A percentile compares a stretch with the other conserved stretches of the same genome.
phyloP scores from a whole-genome alignment of 2,797 vertebrate genomes.

The Xyrichtys novacula region DNA sequence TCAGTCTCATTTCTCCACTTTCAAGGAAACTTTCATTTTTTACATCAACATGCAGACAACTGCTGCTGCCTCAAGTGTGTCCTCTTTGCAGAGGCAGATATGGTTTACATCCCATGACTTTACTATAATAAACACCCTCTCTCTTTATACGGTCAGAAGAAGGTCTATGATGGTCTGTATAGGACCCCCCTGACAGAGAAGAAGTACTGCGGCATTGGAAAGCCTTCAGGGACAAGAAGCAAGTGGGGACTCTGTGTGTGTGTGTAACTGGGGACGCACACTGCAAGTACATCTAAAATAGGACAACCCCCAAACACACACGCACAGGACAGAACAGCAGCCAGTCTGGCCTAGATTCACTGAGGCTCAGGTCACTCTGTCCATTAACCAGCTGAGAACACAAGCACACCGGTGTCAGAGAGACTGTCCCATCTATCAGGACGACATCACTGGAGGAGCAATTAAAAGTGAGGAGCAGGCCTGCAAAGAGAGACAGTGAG shows the following conservation, averaged over 20 bases:
- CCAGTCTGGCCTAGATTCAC: slow-evolving; percentile 23
- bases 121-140: no score
- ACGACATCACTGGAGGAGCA: no score
- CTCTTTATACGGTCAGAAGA: neutral
- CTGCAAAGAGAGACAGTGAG: no score
- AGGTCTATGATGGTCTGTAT: slow-evolving; percentile 5
- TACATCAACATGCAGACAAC: neutral
- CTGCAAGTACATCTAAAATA: slow-evolving; percentile 17
- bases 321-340: slow-evolving; percentile 7
- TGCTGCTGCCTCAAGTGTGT: neutral
- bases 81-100: neutral
- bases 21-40: neutral
- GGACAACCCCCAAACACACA: slow-evolving; percentile 12
- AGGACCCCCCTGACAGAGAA: slow-evolving; percentile 33
- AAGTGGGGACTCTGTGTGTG: slow-evolving; percentile 8
- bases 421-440: no score
- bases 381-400: neutral
- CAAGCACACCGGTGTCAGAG: neutral
- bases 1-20: no score
- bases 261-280: slow-evolving; percentile 1
- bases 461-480: no score
- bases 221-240: slow-evolving; percentile 36
- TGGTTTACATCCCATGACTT: neutral
- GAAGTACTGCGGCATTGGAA: slow-evolving; percentile 41
- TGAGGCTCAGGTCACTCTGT: slow-evolving; percentile 11